Base-by-base conservation (phyloP, 2,797 vertebrate species). In the Knipowitschia caucasica region DNA sequence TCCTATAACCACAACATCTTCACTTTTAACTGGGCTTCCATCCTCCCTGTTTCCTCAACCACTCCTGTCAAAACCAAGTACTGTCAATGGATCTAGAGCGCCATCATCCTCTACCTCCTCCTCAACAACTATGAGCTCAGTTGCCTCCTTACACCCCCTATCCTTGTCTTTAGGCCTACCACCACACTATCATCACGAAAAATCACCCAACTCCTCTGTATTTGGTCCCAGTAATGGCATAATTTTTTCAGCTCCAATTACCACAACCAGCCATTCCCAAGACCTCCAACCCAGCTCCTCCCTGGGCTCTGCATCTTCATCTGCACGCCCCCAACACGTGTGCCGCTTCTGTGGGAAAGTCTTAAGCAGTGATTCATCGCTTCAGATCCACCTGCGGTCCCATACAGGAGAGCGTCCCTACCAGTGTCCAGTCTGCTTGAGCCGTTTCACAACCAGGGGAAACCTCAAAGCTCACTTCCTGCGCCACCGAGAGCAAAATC, bases 401-500 rank as follows among this genome's bases (percentile, higher is more conserved):
- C 95, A 97, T 57, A 97, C 94, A 0, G 95, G 95, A 0, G 94
- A 97, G 73, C 88, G 94, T 40, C 94, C 94, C 18, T 97, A 96
- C 72, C 93, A 95, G 69, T 97, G 94, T 77, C 93, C 94, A 0
- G 92, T 96, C 43, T 97, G 95, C 42, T 83, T 95, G 65, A 96
- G 95, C 67, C 94, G 94, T 14, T 97, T 96, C 62, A 95, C 94
- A 56, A 96, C 94, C 8, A 89, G 94, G 0, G 94, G 95, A 12
- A 96, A 96, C 78, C 91, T 96, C 18, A 96, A 96, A 81, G 94
- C 95, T 26, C 94, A 97, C 67, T 96, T 95, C 70, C 90, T 96
- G 67, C 86, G 94, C 4, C 94, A 97, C 75, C 89, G 93, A 14
- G 94, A 95, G 75, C 94, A 94, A 64, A 94, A 94, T 67, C 94